These are phyloP conservation scores for Pseudococcus viburni DNA, from an alignment of 2,888 invertebrate species.

Conservation along the genomic window DNA sequence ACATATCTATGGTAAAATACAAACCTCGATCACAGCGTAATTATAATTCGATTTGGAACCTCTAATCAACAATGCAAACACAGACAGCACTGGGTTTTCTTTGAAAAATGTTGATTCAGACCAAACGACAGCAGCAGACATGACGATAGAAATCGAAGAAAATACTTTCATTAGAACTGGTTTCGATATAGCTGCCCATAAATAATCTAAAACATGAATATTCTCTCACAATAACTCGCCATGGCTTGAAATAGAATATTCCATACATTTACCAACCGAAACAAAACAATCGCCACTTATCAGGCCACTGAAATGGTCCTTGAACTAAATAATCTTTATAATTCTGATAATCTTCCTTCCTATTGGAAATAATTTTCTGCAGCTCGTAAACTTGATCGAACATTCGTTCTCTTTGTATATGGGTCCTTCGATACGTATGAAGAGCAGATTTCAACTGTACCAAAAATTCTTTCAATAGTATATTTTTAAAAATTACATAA, in stretches of 20 bases:
- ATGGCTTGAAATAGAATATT: neutral
- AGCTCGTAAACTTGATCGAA: constrained; percentile 67
- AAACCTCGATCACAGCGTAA: constrained; percentile 94
- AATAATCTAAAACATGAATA: constrained; percentile 84
- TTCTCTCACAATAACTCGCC: neutral
- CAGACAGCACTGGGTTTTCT: constrained; percentile 90
- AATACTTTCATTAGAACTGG: constrained; percentile 83
- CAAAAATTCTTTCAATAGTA: neutral
- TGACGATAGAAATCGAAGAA: constrained; percentile 80
- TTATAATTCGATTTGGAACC: constrained; percentile 86
- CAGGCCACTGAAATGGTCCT: constrained; percentile 61
- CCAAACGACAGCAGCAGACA: constrained; percentile 97
- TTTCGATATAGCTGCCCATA: constrained; percentile 91
- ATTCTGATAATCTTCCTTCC: constrained; percentile 67
- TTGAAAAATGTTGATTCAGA: constrained; percentile 99
- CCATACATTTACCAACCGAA: constrained; percentile 34
- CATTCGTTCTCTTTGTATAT: constrained; percentile 67
- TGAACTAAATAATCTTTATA: constrained; percentile 64
- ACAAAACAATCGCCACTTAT: constrained; percentile 62
- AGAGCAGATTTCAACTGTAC: constrained; percentile 67
- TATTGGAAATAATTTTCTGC: constrained; percentile 67
- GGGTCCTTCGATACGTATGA: constrained; percentile 67
- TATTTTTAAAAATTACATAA: neutral
- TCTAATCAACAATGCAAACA: constrained; percentile 95
- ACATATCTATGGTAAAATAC: constrained; percentile 30